These are phyloP conservation scores for Micrasema longulum DNA, from an alignment of 1,140 invertebrate species.

Conservation along the genomic window DNA sequence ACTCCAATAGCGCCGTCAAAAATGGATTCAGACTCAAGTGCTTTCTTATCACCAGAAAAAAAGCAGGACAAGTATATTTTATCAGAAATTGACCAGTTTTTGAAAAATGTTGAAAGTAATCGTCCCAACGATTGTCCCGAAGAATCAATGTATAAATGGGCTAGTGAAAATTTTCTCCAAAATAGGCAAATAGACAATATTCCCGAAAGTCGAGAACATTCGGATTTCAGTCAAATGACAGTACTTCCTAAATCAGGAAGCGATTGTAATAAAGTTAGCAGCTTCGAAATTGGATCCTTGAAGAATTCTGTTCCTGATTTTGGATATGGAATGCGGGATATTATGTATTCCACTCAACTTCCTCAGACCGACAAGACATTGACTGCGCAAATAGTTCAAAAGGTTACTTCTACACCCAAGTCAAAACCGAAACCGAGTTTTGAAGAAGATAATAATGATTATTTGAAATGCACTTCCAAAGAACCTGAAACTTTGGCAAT, in stretches of 20 bases:
- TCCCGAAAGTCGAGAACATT: too few species aligned
- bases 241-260: neutral
- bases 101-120: constrained; percentile 61
- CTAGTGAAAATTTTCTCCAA: too few species aligned
- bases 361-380: constrained; percentile 6
- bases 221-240: too few species aligned
- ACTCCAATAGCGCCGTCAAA: constrained; percentile 57
- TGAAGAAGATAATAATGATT: neutral
- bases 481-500: neutral
- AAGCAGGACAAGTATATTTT: constrained; percentile 64
- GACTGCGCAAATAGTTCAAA: neutral
- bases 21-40: constrained; percentile 64
- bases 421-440: neutral
- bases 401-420: neutral
- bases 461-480: neutral
- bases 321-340: constrained; percentile 58
- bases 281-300: constrained; percentile 55
- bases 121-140: too few species aligned
- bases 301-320: constrained; percentile 60
- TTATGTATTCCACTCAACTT: constrained; percentile 36
- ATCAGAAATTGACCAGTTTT: constrained; percentile 69
- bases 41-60: constrained; percentile 62
- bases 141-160: too few species aligned
- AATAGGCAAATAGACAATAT: too few species aligned
- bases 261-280: neutral